Conservation (phyloP, 2,888 invertebrate genomes). For the Erebia ligea region DNA sequence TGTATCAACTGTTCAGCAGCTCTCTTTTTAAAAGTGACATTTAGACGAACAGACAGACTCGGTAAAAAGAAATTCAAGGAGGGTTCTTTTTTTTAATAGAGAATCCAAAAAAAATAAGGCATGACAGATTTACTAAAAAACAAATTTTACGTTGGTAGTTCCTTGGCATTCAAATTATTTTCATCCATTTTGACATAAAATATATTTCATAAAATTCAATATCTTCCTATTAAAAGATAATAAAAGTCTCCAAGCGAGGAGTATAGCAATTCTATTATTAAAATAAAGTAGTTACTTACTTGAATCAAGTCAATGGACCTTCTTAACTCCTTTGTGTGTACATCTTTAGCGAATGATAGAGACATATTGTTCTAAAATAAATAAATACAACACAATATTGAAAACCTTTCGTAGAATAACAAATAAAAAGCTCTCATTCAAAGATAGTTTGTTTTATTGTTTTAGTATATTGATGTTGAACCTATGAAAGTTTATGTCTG, state of each 20-base stretch:
- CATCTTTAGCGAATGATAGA: conserved; percentile 1
- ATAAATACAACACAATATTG: not conserved
- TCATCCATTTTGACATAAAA: too few relatives aligned
- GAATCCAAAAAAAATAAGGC: too few relatives aligned
- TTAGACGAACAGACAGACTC: too few relatives aligned
- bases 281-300: conserved; percentile 22
- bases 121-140: too few relatives aligned
- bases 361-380: conserved; percentile 26
- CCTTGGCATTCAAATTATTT: too few relatives aligned
- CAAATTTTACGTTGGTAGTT: too few relatives aligned
- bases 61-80: too few relatives aligned
- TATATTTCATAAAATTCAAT: too few relatives aligned
- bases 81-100: too few relatives aligned
- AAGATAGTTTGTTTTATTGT: not conserved
- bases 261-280: not conserved
- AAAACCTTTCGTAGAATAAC: not conserved
- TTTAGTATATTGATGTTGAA: not conserved
- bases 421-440: not conserved
- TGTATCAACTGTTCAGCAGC: too few relatives aligned
- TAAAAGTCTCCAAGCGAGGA: not conserved
- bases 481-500: not conserved
- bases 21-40: too few relatives aligned
- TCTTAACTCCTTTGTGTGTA: conserved; percentile 24
- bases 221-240: not conserved
- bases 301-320: conserved; percentile 25